Conservation (phyloP, 2,797 vertebrate species). For the Potorous gilbertii region DNA sequence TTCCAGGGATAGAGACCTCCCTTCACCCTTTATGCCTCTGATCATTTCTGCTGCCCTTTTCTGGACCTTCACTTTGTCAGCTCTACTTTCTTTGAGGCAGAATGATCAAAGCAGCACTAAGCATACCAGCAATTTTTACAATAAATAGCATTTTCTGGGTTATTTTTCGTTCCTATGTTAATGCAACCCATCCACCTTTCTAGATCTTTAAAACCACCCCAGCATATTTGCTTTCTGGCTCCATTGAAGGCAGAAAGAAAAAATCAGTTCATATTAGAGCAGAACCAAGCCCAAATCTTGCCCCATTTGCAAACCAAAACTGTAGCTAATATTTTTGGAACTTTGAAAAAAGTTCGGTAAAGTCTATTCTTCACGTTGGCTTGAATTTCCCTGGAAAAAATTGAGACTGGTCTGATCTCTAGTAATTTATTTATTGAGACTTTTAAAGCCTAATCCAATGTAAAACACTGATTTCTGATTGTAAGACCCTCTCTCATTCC, state of each 20-base stretch:
- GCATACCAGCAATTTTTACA: constrained; percentile 79
- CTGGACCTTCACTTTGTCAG: constrained; percentile 78
- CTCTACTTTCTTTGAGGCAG: constrained; percentile 76
- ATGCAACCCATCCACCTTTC: constrained; percentile 76
- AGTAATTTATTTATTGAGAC: neutral
- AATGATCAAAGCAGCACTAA: constrained; percentile 80
- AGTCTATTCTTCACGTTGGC: constrained; percentile 23
- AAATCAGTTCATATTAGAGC: constrained; percentile 66
- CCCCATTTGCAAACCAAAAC: constrained; percentile 43
- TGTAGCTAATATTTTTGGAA: constrained; percentile 32
- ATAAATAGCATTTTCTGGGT: constrained; percentile 82
- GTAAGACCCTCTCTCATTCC: neutral
- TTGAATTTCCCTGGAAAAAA: neutral
- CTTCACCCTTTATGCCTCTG: constrained; percentile 73
- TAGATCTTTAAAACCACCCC: constrained; percentile 75
- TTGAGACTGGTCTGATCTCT: neutral
- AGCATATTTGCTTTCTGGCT: constrained; percentile 65
- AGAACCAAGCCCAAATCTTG: constrained; percentile 11
- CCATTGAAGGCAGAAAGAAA: constrained; percentile 71
- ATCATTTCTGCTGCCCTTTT: constrained; percentile 78
- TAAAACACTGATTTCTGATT: neutral
- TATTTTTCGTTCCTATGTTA: constrained; percentile 80
- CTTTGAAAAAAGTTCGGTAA: constrained; percentile 36
- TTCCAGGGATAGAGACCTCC: constrained; percentile 76
- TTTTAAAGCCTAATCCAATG: neutral